Conservation (phyloP, 2,113 vertebrate genomes). For the Scomber scombrus region DNA sequence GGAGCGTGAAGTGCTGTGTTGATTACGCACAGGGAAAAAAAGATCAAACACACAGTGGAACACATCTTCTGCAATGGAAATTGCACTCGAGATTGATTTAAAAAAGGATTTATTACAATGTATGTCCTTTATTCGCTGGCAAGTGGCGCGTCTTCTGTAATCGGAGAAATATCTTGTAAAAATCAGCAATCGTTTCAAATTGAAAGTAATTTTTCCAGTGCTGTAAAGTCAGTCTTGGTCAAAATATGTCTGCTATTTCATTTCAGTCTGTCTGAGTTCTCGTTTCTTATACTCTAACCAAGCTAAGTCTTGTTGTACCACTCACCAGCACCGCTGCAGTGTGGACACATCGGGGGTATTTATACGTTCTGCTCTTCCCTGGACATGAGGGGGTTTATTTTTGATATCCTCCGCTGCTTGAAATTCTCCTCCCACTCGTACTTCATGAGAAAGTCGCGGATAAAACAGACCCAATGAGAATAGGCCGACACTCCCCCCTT, state of each 20-base stretch:
- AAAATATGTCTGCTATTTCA: constrained; percentile 33
- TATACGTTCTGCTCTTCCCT: constrained; percentile 90
- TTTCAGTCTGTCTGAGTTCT: constrained; percentile 34
- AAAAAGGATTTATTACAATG: not conserved
- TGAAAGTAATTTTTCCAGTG: constrained; percentile 25
- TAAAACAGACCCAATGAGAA: constrained; percentile 88
- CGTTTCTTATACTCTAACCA: constrained; percentile 23
- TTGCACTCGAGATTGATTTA: not conserved
- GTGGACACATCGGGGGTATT: constrained; percentile 86
- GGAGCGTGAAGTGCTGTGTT: constrained; percentile 63
- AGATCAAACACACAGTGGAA: constrained; percentile 26
- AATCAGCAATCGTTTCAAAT: constrained; percentile 1
- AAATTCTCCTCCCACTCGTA: constrained; percentile 90
- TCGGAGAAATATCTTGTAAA: not conserved
- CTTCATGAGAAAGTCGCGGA: constrained; percentile 82
- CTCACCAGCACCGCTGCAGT: constrained; percentile 79
- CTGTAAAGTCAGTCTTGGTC: constrained; percentile 55
- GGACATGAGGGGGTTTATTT: constrained; percentile 93
- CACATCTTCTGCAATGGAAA: constrained; percentile 68
- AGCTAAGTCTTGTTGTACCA: constrained; percentile 52
- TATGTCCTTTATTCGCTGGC: constrained; percentile 23
- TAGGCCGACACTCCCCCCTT: constrained; percentile 80
- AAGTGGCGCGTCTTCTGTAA: not conserved
- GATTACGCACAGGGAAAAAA: constrained; percentile 65
- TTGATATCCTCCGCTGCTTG: constrained; percentile 90